Evolutionary conservation across 2,888 invertebrate genomes (phyloP).

Genomic region (Microctonus aethiopoides): DNA sequence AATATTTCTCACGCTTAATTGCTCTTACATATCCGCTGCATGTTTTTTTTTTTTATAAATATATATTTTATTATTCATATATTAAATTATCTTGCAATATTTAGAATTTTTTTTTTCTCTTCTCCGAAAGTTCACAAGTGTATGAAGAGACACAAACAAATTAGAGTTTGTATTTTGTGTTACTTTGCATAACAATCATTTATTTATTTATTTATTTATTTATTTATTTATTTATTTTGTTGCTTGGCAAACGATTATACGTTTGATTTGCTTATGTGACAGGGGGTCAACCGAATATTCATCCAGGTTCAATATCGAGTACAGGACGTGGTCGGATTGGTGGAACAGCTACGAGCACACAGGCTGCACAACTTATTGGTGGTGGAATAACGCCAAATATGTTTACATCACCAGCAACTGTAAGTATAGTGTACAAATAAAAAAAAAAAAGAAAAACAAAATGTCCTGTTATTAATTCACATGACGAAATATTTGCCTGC

Average conservation of each 20-base stretch:
- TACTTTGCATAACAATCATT: slow-evolving; percentile 11
- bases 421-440: slow-evolving; percentile 52
- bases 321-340: slow-evolving; percentile 73
- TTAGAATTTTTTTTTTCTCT: not conserved
- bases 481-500: slow-evolving; percentile 21
- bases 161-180: slow-evolving; percentile 3
- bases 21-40: slow-evolving; percentile 25
- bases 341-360: slow-evolving; percentile 73
- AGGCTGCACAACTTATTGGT: slow-evolving; percentile 74
- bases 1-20: slow-evolving; percentile 30
- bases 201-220: not conserved
- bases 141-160: slow-evolving; percentile 11
- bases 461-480: not conserved
- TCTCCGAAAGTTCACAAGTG: not conserved
- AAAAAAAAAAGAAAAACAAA: not conserved
- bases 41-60: slow-evolving; percentile 10
- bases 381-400: slow-evolving; percentile 79
- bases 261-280: slow-evolving; percentile 48
- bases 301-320: slow-evolving; percentile 74
- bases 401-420: slow-evolving; percentile 69
- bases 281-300: slow-evolving; percentile 72
- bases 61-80: not conserved
- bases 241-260: slow-evolving; percentile 32
- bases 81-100: not conserved
- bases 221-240: slow-evolving; percentile 3